Conservation (phyloP, 1,140 invertebrate genomes). For the Ips nitidus region DNA sequence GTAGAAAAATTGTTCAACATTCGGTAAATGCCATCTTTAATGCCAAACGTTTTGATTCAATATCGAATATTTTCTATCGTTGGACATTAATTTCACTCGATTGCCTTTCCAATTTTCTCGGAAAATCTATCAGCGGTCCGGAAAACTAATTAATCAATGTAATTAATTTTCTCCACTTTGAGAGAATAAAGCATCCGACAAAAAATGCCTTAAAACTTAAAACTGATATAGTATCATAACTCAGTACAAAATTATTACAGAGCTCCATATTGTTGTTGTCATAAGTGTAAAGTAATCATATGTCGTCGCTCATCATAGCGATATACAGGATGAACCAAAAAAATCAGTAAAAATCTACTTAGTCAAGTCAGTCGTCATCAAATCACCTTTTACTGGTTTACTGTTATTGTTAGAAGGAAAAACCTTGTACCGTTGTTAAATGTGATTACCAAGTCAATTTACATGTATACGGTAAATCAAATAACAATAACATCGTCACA, state of each 20-base stretch:
- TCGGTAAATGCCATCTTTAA: no score
- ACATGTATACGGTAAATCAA: no score
- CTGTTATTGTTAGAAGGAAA: no score
- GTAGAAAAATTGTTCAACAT: no score
- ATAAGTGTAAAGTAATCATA: neutral
- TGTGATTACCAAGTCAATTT: no score
- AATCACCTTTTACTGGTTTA: no score
- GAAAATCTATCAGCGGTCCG: constrained; percentile 17
- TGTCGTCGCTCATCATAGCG: neutral
- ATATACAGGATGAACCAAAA: neutral
- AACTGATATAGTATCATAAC: neutral
- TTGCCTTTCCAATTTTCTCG: constrained; percentile 21
- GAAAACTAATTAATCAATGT: constrained; percentile 25
- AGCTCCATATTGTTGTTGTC: neutral
- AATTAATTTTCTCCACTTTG: constrained; percentile 18
- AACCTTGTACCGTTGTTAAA: no score
- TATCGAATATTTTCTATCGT: constrained; percentile 25
- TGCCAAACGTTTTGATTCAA: no score
- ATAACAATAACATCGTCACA: no score
- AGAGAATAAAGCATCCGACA: neutral
- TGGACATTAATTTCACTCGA: constrained; percentile 20
- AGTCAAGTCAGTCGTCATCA: neutral
- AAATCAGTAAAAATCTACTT: neutral
- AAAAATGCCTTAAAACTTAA: constrained; percentile 4
- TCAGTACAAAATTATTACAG: neutral